These are phyloP conservation scores for Acheta domesticus DNA, from an alignment of 2,888 invertebrate genomes.

Conservation along the genomic window DNA sequence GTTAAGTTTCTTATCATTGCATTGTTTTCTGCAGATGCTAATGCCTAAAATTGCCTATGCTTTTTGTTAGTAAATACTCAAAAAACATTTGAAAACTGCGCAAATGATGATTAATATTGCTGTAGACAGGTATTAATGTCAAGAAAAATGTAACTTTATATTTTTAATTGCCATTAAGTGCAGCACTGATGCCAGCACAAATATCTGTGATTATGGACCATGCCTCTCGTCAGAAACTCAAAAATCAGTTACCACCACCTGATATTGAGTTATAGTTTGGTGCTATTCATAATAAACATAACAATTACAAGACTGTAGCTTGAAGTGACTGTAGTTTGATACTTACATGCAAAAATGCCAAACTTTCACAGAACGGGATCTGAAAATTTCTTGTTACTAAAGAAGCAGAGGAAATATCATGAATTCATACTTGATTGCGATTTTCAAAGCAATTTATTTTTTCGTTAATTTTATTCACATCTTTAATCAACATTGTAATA, in stretches of 20 bases:
- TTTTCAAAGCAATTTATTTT: slow-evolving; percentile 23
- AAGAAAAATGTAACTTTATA: not conserved
- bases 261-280: slow-evolving; percentile 34
- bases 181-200: slow-evolving; percentile 28
- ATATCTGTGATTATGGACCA: slow-evolving; percentile 36
- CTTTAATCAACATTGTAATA: slow-evolving; percentile 21
- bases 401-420: slow-evolving; percentile 18
- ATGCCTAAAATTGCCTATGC: slow-evolving; percentile 18
- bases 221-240: slow-evolving; percentile 33
- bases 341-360: slow-evolving; percentile 3
- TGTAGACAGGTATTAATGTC: not conserved
- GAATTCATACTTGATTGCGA: slow-evolving; percentile 18
- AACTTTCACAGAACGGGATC: slow-evolving; percentile 24
- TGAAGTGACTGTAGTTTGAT: slow-evolving; percentile 20
- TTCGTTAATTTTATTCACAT: slow-evolving; percentile 11
- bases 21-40: slow-evolving; percentile 6
- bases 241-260: slow-evolving; percentile 27
- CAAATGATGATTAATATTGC: slow-evolving; percentile 8
- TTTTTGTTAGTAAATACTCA: slow-evolving; percentile 6
- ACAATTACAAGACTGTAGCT: slow-evolving; percentile 27
- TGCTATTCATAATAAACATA: slow-evolving; percentile 32
- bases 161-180: slow-evolving; percentile 19
- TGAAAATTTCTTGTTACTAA: not conserved
- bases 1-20: not conserved
- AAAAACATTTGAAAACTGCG: not conserved